Base-by-base conservation (phyloP, 2,797 vertebrate species). In the Microhierax caerulescens region DNA sequence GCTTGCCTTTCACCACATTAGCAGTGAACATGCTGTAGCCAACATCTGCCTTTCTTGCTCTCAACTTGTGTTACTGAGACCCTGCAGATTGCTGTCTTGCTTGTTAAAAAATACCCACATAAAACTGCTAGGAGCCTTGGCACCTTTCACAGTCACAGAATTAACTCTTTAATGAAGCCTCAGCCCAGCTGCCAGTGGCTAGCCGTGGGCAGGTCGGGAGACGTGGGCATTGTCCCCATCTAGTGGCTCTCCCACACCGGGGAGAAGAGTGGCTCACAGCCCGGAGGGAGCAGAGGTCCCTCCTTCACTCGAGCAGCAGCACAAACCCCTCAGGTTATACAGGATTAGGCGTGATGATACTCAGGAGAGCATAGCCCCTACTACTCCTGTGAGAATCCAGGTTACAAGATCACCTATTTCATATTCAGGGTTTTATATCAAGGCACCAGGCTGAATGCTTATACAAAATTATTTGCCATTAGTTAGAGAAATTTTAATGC, bases 151-250 rank as follows among this genome's bases (percentile, higher is more conserved):
- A 60, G n/a, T 27, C 28, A 39, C 24, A 63, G 50, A 64, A 56
- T 65, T n/a, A 84, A 63, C 32, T 70, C 65, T 67, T 76, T 43
- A 54, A 47, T 9, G 65, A 65, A 9, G 14, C 28, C 47, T 69
- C 57, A 94, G 28, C 39, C n/a, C 43, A 53, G 73, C 15, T 90
- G 65, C 45, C n/a, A 10, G 41, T 7, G 39, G 41, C 32, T 48
- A 19, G 65, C 36, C 1, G 1, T 37, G 63, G 69, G 70, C 73
- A 65, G 56, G 43, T 36, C 36, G 53, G 60, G 93, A 87, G 51
- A 53, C 68, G 37, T 83, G 94, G 41, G 80, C 78, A 79, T 27
- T 97, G 88, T 96, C 97, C 84, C 96, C 94, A 96, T 76, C 97
- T 97, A 97, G 95, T 96, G 97, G 94, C 67, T 93, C 75, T 43